These are phyloP conservation scores for Hirtodrosophila trivittata DNA, from an alignment of 2,888 invertebrate genomes.

Conservation along the genomic window DNA sequence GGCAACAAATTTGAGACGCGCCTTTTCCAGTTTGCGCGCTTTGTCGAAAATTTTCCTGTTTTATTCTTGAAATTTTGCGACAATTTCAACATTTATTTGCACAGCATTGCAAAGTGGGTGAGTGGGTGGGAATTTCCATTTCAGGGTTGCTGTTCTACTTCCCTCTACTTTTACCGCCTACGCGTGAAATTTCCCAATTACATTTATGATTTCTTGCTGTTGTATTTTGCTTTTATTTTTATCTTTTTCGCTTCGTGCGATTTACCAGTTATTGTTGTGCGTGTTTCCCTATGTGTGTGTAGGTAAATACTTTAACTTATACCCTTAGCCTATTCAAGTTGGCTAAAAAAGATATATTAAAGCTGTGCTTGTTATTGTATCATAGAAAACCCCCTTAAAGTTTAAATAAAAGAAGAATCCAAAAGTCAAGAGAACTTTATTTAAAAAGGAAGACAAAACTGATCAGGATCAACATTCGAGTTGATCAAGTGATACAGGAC, in stretches of 20 bases:
- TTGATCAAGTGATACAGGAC: too few relatives aligned
- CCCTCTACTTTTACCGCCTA: slow-evolving; percentile 20
- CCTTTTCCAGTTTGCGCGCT: slow-evolving; percentile 44
- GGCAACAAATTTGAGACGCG: slow-evolving; percentile 17
- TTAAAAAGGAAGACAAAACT: too few relatives aligned
- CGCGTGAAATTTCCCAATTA: slow-evolving; percentile 76
- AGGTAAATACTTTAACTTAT: slow-evolving; percentile 47
- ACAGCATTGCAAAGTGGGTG: slow-evolving; percentile 18
- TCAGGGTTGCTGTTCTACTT: too few relatives aligned
- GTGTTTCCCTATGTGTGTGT: slow-evolving; percentile 22
- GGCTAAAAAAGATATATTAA: too few relatives aligned
- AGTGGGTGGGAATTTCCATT: slow-evolving; percentile 32
- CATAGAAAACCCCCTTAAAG: too few relatives aligned
- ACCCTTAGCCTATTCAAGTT: too few relatives aligned
- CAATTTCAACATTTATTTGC: slow-evolving; percentile 78
- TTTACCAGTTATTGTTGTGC: slow-evolving; percentile 47
- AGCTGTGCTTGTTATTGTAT: too few relatives aligned
- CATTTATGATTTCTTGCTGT: slow-evolving; percentile 78
- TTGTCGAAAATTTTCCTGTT: slow-evolving; percentile 60
- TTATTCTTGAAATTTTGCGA: slow-evolving; percentile 73
- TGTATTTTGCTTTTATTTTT: slow-evolving; percentile 23
- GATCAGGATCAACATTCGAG: too few relatives aligned
- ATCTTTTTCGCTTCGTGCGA: slow-evolving; percentile 40
- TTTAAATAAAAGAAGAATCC: too few relatives aligned
- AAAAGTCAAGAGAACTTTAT: too few relatives aligned